These are phyloP conservation scores for Hybognathus amarus DNA, from an alignment of 2,797 vertebrate species.

Conservation along the genomic window DNA sequence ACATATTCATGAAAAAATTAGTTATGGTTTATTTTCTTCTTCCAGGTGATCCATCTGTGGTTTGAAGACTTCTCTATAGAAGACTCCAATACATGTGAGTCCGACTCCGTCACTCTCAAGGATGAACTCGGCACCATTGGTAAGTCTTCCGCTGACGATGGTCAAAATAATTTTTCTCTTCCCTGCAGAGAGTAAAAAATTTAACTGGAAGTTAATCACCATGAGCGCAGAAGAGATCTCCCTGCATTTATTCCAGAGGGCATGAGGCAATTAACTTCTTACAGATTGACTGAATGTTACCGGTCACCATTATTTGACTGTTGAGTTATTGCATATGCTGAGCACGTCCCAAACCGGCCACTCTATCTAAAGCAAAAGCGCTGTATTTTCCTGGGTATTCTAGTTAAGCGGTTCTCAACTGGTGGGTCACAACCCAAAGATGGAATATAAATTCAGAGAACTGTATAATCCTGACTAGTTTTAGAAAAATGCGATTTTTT, in stretches of 20 bases:
- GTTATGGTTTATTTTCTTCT: constrained; percentile 46
- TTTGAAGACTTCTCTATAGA: constrained; percentile 80
- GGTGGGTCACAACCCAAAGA: neutral
- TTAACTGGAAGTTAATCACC: constrained; percentile 1
- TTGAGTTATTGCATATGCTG: neutral
- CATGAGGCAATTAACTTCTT: constrained; percentile 24
- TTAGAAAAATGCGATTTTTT: neutral
- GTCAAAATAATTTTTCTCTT: neutral
- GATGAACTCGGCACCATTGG: constrained; percentile 76
- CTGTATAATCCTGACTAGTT: neutral
- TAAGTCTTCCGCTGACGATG: constrained; percentile 59
- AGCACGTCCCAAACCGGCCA: neutral
- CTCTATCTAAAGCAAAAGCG: neutral
- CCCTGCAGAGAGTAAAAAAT: neutral
- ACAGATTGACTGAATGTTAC: constrained; percentile 23
- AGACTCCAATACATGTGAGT: constrained; percentile 68
- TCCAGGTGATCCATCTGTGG: constrained; percentile 80
- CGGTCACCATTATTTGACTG: constrained; percentile 3
- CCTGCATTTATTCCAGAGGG: constrained; percentile 33
- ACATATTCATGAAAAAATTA: neutral
- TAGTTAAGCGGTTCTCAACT: neutral
- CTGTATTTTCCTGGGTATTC: neutral
- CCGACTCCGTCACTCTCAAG: constrained; percentile 74
- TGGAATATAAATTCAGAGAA: neutral
- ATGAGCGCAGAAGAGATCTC: constrained; percentile 4